Evolutionary conservation across 1,140 invertebrate species (phyloP).

Genomic region (Prorops nasuta): DNA sequence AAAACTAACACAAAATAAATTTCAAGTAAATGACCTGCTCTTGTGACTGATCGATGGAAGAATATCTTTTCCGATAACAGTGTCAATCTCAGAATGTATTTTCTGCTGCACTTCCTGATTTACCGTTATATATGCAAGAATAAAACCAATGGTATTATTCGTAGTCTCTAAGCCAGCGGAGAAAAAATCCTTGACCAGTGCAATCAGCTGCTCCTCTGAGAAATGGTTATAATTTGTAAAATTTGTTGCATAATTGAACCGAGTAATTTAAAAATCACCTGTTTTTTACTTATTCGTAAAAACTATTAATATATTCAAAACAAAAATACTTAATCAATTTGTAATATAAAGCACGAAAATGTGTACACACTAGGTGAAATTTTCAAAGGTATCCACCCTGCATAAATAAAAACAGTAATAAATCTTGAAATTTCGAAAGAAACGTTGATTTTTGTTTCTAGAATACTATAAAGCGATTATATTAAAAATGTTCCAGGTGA

Average conservation of each 20-base stretch:
- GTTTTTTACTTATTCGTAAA: no score
- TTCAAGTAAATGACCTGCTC: constrained; percentile 30
- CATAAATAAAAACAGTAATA: no score
- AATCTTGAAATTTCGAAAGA: no score
- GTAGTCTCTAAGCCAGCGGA: constrained; percentile 66
- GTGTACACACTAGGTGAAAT: no score
- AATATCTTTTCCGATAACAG: constrained; percentile 50
- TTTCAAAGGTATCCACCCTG: no score
- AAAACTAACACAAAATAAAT: constrained; percentile 1
- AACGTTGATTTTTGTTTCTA: no score
- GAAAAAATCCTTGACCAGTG: constrained; percentile 60
- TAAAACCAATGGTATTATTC: constrained; percentile 61
- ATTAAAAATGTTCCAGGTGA: no score
- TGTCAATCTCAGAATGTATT: constrained; percentile 62
- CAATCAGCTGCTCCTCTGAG: constrained; percentile 59
- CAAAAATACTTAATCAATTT: background rate
- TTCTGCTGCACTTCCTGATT: constrained; percentile 60
- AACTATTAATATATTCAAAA: no score
- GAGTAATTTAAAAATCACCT: constrained; percentile 3
- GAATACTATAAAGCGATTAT: no score
- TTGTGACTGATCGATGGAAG: constrained; percentile 52
- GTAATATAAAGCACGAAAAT: background rate
- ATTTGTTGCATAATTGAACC: constrained; percentile 27
- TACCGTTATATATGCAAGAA: constrained; percentile 59
- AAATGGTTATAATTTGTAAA: constrained; percentile 21